Percentiles rank a stretch among this genome's conserved stretches.
phyloP scores from a whole-genome alignment of 2,888 invertebrate species.

The Octodonta nipae region DNA sequence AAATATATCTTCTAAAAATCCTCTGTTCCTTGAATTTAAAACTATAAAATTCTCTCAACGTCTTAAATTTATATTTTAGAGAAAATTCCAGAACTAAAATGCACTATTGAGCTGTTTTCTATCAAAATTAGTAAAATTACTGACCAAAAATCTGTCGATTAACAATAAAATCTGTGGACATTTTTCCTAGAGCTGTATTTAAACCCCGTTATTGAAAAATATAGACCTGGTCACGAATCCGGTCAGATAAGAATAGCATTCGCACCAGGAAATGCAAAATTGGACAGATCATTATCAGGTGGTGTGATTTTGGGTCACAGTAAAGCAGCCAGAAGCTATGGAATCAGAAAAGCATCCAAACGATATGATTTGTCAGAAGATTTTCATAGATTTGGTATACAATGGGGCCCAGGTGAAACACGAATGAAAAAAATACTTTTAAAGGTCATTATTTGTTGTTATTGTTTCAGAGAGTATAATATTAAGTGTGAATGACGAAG shows the following conservation, averaged over 20 bases:
- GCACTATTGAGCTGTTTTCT: background rate
- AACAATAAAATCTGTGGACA: background rate
- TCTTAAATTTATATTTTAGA: too few relatives aligned
- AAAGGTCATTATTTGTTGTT: too few relatives aligned
- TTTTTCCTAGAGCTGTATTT: slow-evolving; percentile 49
- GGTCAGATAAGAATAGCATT: slow-evolving; percentile 62
- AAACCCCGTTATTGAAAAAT: slow-evolving; percentile 49
- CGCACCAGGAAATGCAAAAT: slow-evolving; percentile 46
- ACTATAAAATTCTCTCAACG: too few relatives aligned
- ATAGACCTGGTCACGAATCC: slow-evolving; percentile 48
- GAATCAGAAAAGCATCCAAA: slow-evolving; percentile 18
- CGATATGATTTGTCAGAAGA: slow-evolving; percentile 34
- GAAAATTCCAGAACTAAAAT: too few relatives aligned
- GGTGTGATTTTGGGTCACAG: slow-evolving; percentile 28
- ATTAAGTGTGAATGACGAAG: too few relatives aligned
- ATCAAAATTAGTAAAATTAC: background rate
- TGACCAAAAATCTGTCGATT: background rate
- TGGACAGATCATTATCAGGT: slow-evolving; percentile 23
- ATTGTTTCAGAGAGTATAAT: too few relatives aligned
- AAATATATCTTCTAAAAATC: too few relatives aligned
- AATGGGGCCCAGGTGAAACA: slow-evolving; percentile 41
- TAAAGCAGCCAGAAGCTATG: slow-evolving; percentile 22
- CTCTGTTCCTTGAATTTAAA: too few relatives aligned
- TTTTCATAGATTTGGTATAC: slow-evolving; percentile 43
- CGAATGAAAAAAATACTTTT: too few relatives aligned